Percentiles rank a stretch among this genome's conserved stretches.
phyloP scores from a whole-genome alignment of 2,113 vertebrate genomes.

The Sclerurus mexicanus region DNA sequence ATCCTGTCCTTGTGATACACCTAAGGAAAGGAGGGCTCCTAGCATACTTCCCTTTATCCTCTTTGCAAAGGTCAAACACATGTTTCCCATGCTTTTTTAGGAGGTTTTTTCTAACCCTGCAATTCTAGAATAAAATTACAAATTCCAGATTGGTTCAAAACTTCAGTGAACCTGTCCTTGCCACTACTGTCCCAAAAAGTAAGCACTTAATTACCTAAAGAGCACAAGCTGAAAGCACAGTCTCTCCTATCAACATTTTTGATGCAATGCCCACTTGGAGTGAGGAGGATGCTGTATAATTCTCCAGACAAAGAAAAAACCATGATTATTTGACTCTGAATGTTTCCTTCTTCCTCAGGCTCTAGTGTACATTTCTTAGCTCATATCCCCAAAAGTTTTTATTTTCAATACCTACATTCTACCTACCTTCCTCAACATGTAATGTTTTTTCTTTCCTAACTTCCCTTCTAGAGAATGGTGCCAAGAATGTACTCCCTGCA shows the following conservation, averaged over 20 bases:
- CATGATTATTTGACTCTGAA: background rate
- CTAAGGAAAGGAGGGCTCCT: background rate
- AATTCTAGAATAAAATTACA: background rate
- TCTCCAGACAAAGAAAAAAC: constrained; percentile 4
- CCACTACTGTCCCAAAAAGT: background rate
- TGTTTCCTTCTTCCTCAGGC: constrained; percentile 11
- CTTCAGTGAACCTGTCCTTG: background rate
- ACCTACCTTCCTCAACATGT: background rate
- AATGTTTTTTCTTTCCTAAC: background rate
- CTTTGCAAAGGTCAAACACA: background rate
- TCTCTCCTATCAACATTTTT: constrained; percentile 30
- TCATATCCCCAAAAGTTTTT: constrained; percentile 5
- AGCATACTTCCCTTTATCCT: accelerated
- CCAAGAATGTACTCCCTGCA: background rate
- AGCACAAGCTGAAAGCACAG: background rate
- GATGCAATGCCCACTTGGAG: constrained; percentile 7
- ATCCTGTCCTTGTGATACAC: background rate
- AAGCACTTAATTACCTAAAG: constrained; percentile 1
- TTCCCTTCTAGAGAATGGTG: background rate
- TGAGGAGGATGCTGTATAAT: background rate
- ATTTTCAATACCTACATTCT: background rate
- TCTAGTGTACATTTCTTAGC: background rate
- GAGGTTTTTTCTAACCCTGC: background rate
- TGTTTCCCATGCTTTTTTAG: background rate
- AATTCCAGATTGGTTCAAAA: background rate